Percentiles rank a stretch among this genome's conserved stretches.
These are phyloP conservation scores for Furnarius figulus DNA, from an alignment of 2,113 vertebrate genomes.

Conservation along the genomic window DNA sequence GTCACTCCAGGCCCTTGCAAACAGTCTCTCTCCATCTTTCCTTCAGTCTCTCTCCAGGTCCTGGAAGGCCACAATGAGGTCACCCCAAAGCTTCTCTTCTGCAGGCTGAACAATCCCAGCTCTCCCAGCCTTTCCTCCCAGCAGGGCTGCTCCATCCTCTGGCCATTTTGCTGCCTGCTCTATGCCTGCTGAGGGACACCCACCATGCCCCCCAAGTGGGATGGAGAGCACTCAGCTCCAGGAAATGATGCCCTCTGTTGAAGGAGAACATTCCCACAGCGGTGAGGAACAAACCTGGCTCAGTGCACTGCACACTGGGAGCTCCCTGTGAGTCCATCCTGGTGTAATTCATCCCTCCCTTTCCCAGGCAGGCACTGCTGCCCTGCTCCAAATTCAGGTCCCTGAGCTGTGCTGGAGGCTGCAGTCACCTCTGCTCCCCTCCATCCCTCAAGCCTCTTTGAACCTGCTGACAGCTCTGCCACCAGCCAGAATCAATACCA, in stretches of 20 bases:
- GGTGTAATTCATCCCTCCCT: background rate
- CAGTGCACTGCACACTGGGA: background rate
- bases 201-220: background rate
- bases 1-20: background rate
- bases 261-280: background rate
- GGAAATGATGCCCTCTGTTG: background rate
- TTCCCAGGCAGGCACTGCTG: background rate
- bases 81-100: background rate
- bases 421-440: background rate
- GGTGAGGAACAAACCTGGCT: background rate
- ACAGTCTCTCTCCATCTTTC: background rate
- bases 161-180: background rate
- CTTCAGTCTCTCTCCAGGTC: background rate
- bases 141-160: background rate
- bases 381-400: background rate
- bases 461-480: background rate
- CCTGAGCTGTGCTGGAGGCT: background rate
- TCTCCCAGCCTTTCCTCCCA: background rate
- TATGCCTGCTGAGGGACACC: background rate
- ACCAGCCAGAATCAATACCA: background rate
- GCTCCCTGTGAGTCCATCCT: background rate
- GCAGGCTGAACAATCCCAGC: background rate
- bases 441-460: background rate
- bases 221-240: background rate
- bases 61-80: background rate